Evolutionary conservation across 2,888 invertebrate species (phyloP).

Genomic region (Alentia gelatinosa): DNA sequence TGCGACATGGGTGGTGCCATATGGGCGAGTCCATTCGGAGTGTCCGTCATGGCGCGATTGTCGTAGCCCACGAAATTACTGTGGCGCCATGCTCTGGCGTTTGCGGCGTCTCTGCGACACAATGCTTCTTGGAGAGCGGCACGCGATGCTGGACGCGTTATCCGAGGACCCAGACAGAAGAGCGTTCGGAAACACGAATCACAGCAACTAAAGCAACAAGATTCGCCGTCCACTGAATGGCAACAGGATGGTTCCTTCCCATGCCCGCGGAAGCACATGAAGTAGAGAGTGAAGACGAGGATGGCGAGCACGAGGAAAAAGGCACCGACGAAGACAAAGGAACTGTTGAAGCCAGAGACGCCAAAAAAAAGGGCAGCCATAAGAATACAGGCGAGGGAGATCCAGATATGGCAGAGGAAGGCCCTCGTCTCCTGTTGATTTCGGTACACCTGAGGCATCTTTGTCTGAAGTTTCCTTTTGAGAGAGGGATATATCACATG

Average conservation of each 20-base stretch:
- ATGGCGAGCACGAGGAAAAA: neutral
- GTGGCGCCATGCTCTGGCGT: too few species aligned
- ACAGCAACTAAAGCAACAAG: neutral
- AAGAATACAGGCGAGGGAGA: neutral
- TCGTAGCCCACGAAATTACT: neutral
- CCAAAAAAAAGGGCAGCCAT: neutral
- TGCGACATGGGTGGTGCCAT: neutral
- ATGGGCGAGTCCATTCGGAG: neutral
- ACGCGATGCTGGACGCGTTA: neutral
- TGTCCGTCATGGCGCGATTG: neutral
- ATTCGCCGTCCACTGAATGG: neutral
- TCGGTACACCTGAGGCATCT: neutral
- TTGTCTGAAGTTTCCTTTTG: neutral
- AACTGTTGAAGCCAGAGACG: neutral
- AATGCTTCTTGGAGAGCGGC: neutral
- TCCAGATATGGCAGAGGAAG: neutral
- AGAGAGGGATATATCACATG: neutral
- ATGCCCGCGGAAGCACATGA: neutral
- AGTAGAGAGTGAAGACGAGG: neutral
- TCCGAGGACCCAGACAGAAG: neutral
- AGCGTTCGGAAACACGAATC: neutral
- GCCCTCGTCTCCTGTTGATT: neutral
- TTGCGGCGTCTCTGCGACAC: neutral
- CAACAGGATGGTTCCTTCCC: neutral
- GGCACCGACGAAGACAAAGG: neutral